Evolutionary conservation across 2,797 vertebrate genomes (phyloP).

Genomic region (Petrocephalus schoutedeni): DNA sequence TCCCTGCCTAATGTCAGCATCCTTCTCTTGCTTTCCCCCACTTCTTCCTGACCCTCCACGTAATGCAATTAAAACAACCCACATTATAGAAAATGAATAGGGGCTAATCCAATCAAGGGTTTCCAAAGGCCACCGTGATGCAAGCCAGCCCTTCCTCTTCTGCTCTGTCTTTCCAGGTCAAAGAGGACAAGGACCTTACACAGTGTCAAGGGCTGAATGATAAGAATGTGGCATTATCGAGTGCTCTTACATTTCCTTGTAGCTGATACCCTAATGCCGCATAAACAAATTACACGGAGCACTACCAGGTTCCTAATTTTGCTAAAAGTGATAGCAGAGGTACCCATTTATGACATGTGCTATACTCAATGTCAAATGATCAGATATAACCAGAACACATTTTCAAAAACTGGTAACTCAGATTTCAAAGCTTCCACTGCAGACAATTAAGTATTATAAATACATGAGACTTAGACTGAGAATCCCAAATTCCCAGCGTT

Average conservation of each 20-base stretch:
- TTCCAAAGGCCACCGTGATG: slow-evolving; percentile 10
- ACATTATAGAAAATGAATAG: slow-evolving; percentile 46
- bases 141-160: not conserved
- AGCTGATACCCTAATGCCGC: not conserved
- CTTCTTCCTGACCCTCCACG: slow-evolving; percentile 42
- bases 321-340: not conserved
- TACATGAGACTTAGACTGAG: not conserved
- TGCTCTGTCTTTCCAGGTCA: slow-evolving; percentile 13
- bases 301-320: not conserved
- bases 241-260: not conserved
- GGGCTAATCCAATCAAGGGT: slow-evolving; percentile 48
- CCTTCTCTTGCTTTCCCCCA: slow-evolving; percentile 27
- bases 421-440: not conserved
- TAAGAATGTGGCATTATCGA: not conserved
- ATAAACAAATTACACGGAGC: not conserved
- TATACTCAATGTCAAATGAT: not conserved
- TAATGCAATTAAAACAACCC: slow-evolving; percentile 47
- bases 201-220: not conserved
- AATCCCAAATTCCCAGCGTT: not conserved
- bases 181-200: not conserved
- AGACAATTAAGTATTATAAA: not conserved
- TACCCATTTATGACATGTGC: not conserved
- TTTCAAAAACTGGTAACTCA: not conserved
- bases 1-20: slow-evolving; percentile 62
- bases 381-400: not conserved